Conservation (phyloP, 2,797 vertebrate genomes). For the Falco berigora region DNA sequence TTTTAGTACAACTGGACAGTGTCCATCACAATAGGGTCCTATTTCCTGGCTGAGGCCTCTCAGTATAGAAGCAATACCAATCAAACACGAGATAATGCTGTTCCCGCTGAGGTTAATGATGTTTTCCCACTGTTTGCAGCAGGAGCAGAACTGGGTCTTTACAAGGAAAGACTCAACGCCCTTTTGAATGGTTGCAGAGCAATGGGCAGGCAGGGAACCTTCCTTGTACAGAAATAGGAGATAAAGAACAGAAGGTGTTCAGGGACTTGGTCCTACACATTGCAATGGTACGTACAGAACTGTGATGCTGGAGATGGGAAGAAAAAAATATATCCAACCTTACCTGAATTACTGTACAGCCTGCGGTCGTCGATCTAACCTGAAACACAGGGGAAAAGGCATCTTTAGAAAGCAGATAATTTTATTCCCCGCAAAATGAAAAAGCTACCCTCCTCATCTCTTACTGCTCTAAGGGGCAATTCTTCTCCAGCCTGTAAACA, state of each 20-base stretch:
- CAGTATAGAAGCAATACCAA: not conserved
- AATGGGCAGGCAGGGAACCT: not conserved
- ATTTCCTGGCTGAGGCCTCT: not conserved
- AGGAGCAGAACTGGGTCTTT: not conserved
- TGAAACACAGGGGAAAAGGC: not conserved
- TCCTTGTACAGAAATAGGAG: not conserved
- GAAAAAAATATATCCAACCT: not conserved
- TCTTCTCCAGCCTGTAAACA: not conserved
- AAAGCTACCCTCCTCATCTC: not conserved
- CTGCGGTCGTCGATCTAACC: slow-evolving; percentile 28
- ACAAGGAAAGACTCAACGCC: not conserved
- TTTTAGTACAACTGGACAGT: not conserved
- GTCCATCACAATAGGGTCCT: not conserved
- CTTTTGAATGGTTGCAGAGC: rapidly evolving
- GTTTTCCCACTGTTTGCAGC: not conserved
- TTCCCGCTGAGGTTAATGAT: rapidly evolving
- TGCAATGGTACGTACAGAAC: rapidly evolving
- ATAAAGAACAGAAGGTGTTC: not conserved
- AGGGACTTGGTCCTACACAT: not conserved
- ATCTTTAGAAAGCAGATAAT: rapidly evolving
- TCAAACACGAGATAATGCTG: not conserved
- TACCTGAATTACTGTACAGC: slow-evolving; percentile 34
- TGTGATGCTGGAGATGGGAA: not conserved
- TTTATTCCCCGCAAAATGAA: not conserved
- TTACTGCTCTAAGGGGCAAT: rapidly evolving